These are phyloP conservation scores for Montipora efflorescens DNA, from an alignment of 64 coral and sea anemone species.

Conservation along the genomic window DNA sequence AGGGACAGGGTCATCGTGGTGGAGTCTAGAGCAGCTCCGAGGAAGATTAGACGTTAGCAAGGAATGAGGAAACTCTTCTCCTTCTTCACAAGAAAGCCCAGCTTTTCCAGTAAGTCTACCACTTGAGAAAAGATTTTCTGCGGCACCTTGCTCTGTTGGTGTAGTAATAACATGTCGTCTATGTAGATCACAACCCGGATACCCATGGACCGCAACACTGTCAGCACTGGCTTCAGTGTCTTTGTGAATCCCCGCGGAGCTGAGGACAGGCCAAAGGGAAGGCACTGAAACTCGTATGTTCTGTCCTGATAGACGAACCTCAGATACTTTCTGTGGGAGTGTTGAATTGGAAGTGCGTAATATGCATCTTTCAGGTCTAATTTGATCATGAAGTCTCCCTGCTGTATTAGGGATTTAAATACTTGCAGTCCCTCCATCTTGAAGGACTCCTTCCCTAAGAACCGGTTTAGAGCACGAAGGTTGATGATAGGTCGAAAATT, in stretches of 20 bases:
- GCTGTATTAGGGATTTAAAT: no score
- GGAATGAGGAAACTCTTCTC: constrained; percentile 14
- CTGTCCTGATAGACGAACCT: constrained; percentile 10
- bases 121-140: constrained; percentile 12
- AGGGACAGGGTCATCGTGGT: constrained; percentile 18
- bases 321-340: constrained; percentile 8
- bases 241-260: constrained; percentile 45
- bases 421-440: no score
- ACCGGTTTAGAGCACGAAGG: no score
- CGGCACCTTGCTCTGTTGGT: constrained; percentile 21
- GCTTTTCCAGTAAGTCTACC: background rate
- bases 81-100: constrained; percentile 41
- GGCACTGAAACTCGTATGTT: constrained; percentile 25
- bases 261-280: constrained; percentile 36
- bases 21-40: constrained; percentile 23
- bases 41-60: background rate
- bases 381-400: no score
- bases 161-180: background rate
- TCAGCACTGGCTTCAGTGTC: constrained; percentile 31
- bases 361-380: no score
- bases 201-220: constrained; percentile 1
- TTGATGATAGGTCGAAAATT: no score
- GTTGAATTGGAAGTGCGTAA: background rate
- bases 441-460: no score
- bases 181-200: background rate